Percentiles rank a stretch among this genome's conserved stretches.
Conservation (phyloP, 2,113 vertebrate genomes). For the Alligator sinensis region DNA sequence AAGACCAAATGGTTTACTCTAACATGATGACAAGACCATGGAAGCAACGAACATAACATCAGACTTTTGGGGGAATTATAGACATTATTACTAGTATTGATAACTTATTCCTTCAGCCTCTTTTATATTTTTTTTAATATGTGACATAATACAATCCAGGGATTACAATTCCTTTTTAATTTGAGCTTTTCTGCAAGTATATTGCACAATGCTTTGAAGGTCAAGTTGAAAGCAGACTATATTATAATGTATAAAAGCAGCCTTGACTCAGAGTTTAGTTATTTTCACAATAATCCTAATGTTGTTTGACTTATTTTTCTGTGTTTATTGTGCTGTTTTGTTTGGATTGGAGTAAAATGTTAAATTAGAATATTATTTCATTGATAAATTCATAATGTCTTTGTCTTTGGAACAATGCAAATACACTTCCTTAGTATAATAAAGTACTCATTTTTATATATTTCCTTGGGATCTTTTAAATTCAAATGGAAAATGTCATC, state of each 20-base stretch:
- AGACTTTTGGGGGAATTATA: background rate
- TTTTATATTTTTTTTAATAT: background rate
- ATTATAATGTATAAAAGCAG: background rate
- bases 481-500: background rate
- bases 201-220: background rate
- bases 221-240: conserved; percentile 33
- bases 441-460: background rate
- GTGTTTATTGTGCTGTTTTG: background rate
- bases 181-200: background rate
- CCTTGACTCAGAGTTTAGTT: conserved; percentile 5
- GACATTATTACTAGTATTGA: background rate
- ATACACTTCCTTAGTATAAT: background rate
- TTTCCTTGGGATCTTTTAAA: background rate
- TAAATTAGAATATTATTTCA: background rate
- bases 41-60: background rate
- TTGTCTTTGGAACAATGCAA: background rate
- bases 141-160: background rate
- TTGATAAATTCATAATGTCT: background rate
- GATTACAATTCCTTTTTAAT: conserved; percentile 13
- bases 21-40: fast-evolving
- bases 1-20: background rate
- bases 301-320: background rate
- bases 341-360: conserved; percentile 36
- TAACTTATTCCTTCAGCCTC: background rate
- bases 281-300: conserved; percentile 28